Evolutionary conservation across 2,113 vertebrate genomes (phyloP).

Genomic region (Hippocampus abdominalis): DNA sequence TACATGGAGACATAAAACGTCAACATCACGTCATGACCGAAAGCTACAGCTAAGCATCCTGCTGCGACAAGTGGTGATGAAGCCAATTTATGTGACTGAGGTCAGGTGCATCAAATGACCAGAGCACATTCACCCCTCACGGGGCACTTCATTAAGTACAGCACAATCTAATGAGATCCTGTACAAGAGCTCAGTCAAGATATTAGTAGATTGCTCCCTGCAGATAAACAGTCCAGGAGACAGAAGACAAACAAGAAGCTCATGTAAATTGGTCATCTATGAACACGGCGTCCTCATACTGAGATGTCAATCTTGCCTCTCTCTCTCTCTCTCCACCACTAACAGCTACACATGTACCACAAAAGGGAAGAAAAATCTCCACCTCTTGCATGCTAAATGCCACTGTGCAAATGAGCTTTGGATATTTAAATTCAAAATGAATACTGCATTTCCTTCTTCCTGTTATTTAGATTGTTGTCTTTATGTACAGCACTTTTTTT

Average conservation of each 20-base stretch:
- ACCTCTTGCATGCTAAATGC: no score
- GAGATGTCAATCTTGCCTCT: no score
- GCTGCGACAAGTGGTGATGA: neutral
- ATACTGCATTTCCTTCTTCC: no score
- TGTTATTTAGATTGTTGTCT: no score
- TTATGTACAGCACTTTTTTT: no score
- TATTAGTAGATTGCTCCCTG: neutral
- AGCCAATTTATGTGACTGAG: neutral
- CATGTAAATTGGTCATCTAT: neutral
- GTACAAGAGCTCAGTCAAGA: neutral
- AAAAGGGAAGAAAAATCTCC: no score
- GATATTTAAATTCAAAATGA: no score
- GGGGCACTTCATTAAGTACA: neutral
- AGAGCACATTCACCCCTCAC: neutral
- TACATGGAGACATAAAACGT: conserved; percentile 11
- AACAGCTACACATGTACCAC: no score
- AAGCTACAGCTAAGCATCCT: neutral
- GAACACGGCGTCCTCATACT: no score
- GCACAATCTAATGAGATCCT: conserved; percentile 11
- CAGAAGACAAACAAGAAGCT: neutral
- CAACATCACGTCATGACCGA: conserved; percentile 13
- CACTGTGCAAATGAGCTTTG: no score
- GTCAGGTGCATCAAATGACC: neutral
- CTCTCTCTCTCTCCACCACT: no score
- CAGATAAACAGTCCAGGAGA: neutral